phyloP scores from a whole-genome alignment of 2,888 invertebrate genomes.

The Drosophila mimica region DNA sequence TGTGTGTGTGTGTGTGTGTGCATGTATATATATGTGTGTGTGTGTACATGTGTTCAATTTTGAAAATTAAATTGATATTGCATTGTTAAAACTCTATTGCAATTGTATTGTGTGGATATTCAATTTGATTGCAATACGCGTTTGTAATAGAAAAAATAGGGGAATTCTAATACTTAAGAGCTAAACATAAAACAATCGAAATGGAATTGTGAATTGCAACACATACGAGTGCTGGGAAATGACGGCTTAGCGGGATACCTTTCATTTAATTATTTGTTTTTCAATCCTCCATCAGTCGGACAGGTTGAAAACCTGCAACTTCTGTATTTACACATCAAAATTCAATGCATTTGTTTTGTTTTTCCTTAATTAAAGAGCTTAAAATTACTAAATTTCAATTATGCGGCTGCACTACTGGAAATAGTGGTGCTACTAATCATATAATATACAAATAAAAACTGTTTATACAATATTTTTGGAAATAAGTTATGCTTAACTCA shows the following conservation, averaged over 20 bases:
- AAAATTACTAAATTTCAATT: not conserved
- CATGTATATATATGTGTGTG: not conserved
- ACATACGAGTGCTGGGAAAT: not conserved
- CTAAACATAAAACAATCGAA: not conserved
- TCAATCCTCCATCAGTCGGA: not conserved
- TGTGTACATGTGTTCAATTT: not conserved
- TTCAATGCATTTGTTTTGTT: not conserved
- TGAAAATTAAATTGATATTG: conserved; percentile 6
- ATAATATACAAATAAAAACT: not conserved
- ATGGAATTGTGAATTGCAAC: not conserved
- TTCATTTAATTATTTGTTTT: not conserved
- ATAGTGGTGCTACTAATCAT: not conserved
- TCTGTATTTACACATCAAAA: not conserved
- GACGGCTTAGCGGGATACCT: conserved; percentile 1
- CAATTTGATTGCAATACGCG: not conserved
- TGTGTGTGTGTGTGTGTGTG: not conserved
- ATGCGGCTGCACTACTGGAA: not conserved
- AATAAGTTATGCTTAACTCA: not conserved
- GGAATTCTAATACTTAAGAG: not conserved
- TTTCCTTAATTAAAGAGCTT: not conserved
- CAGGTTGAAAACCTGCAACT: not conserved
- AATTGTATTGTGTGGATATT: not conserved
- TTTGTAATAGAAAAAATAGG: not conserved
- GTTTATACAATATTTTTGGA: not conserved
- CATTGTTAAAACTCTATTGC: not conserved